phyloP scores from a whole-genome alignment of 92 coral and sea anemone species.

The Galaxea fascicularis region DNA sequence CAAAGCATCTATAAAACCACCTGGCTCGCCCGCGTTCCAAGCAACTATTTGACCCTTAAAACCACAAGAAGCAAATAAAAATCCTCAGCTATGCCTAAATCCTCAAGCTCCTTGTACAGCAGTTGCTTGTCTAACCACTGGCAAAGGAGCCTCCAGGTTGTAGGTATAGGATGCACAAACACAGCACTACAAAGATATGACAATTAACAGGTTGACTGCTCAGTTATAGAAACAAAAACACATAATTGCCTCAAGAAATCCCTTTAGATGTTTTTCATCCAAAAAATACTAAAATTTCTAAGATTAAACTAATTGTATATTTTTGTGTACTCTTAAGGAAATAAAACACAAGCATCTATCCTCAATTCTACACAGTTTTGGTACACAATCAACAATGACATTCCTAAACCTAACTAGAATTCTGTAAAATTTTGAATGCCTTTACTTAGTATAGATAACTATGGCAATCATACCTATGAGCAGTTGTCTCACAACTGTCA shows the following conservation, averaged over 20 bases:
- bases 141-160: neutral
- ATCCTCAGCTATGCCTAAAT: neutral
- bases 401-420: no score
- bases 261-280: conserved; percentile 7
- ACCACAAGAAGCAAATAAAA: neutral
- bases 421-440: neutral
- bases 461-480: no score
- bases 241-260: neutral
- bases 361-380: neutral
- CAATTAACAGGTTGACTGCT: neutral
- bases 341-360: neutral
- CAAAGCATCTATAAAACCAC: neutral
- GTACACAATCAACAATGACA: no score
- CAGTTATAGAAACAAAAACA: neutral
- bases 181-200: neutral
- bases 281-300: conserved; percentile 22
- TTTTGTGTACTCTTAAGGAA: neutral
- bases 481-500: no score
- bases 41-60: neutral
- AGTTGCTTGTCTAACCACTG: neutral
- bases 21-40: conserved; percentile 57
- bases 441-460: no score
- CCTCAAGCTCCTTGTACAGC: neutral
- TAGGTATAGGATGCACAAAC: neutral
- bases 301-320: neutral